Evolutionary conservation across 2,797 vertebrate species (phyloP).

Genomic region (Oreochromis grahami): DNA sequence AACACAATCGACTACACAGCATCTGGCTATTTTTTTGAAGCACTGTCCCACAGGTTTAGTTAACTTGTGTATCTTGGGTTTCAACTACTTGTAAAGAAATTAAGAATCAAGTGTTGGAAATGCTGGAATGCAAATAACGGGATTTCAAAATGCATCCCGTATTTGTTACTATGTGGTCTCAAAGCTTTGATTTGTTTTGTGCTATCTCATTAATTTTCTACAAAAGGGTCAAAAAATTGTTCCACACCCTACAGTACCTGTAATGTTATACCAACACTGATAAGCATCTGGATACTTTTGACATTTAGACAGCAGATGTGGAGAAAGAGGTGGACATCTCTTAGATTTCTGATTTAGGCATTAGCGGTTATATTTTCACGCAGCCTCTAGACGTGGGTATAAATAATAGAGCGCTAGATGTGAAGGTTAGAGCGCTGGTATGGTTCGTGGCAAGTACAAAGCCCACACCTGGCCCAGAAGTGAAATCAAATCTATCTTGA

Average conservation of each 20-base stretch:
- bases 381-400: constrained; percentile 35
- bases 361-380: constrained; percentile 23
- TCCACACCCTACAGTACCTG: background rate
- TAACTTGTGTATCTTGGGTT: background rate
- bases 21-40: background rate
- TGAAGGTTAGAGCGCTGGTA: constrained; percentile 40
- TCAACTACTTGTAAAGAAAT: background rate
- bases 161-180: background rate
- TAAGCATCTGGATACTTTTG: background rate
- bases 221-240: background rate
- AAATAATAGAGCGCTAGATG: constrained; percentile 58
- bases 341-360: constrained; percentile 34
- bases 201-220: background rate
- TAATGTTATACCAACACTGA: background rate
- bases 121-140: background rate
- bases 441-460: constrained; percentile 73
- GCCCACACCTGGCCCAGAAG: constrained; percentile 72
- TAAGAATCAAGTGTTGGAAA: background rate
- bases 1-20: background rate
- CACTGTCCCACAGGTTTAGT: background rate
- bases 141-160: background rate
- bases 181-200: background rate
- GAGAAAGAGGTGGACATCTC: background rate
- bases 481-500: constrained; percentile 79
- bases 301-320: background rate